A percentile compares a stretch with the other conserved stretches of the same genome.
These are phyloP conservation scores for Lytechinus variegatus DNA, from an alignment of 35 echinoderm and acorn worm genomes.

Conservation along the genomic window DNA sequence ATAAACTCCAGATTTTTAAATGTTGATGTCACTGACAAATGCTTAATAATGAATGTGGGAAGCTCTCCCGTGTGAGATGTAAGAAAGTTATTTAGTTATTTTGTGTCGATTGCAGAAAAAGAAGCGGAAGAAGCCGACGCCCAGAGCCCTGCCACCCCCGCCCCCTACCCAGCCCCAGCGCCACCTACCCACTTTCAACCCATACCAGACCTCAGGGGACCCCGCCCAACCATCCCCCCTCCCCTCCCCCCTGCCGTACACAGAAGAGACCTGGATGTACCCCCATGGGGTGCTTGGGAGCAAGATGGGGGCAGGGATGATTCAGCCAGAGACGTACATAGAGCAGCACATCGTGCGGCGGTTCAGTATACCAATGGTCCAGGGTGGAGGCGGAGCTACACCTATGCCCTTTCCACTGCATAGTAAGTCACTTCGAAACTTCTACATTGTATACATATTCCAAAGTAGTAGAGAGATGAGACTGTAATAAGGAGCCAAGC, in stretches of 20 bases:
- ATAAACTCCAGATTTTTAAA: too few species aligned
- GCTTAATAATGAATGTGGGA: too few species aligned
- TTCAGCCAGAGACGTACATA: constrained; percentile 81
- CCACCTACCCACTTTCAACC: constrained; percentile 5
- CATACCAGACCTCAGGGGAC: background rate
- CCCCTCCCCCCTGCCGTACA: background rate
- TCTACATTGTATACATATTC: too few species aligned
- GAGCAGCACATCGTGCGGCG: constrained; percentile 92
- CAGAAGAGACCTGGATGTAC: constrained; percentile 58
- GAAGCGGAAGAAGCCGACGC: constrained; percentile 46
- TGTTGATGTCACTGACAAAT: too few species aligned
- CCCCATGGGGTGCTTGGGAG: constrained; percentile 24
- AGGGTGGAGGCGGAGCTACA: background rate
- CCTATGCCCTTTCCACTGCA: constrained; percentile 38
- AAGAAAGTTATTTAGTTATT: too few species aligned
- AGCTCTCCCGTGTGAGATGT: too few species aligned
- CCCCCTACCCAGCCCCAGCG: constrained; percentile 25
- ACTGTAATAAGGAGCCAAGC: too few species aligned
- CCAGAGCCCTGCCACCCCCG: constrained; percentile 20
- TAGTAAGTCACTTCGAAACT: background rate
- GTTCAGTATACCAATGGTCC: constrained; percentile 65
- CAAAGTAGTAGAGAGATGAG: too few species aligned
- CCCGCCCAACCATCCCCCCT: background rate
- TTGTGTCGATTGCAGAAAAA: constrained; percentile 54
- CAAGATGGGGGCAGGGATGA: constrained; percentile 42